These are phyloP conservation scores for Hoplodrina ambigua DNA, from an alignment of 2,888 invertebrate species.

Conservation along the genomic window DNA sequence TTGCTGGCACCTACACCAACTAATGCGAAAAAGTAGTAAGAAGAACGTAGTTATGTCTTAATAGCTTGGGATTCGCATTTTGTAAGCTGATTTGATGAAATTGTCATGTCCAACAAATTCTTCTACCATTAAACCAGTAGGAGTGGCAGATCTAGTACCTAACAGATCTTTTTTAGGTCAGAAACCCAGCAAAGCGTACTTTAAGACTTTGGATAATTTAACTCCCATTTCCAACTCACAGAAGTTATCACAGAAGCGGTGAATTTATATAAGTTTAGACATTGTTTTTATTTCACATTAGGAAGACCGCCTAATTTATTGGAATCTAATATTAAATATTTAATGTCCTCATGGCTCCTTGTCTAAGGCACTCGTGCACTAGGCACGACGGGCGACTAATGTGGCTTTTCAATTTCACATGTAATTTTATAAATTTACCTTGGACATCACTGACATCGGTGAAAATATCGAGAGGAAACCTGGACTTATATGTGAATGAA, in stretches of 20 bases:
- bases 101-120: not conserved
- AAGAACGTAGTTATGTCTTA: conserved; percentile 23
- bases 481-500: not conserved
- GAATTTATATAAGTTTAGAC: too few species aligned
- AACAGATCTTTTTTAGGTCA: not conserved
- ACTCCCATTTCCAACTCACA: too few species aligned
- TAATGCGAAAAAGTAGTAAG: conserved; percentile 21
- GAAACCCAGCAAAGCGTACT: not conserved
- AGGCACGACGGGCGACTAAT: not conserved
- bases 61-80: conserved; percentile 26
- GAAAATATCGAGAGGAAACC: not conserved
- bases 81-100: conserved; percentile 19
- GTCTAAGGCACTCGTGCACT: too few species aligned
- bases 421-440: too few species aligned
- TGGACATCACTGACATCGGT: not conserved
- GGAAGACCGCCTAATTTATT: too few species aligned
- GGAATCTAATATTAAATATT: too few species aligned
- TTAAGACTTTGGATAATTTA: too few species aligned
- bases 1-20: conserved; percentile 55
- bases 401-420: not conserved
- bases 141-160: not conserved
- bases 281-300: too few species aligned
- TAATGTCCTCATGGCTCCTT: too few species aligned
- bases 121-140: not conserved
- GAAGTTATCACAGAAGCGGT: too few species aligned